These are phyloP conservation scores for Eleginops maclovinus DNA, from an alignment of 2,113 vertebrate genomes.

Conservation along the genomic window DNA sequence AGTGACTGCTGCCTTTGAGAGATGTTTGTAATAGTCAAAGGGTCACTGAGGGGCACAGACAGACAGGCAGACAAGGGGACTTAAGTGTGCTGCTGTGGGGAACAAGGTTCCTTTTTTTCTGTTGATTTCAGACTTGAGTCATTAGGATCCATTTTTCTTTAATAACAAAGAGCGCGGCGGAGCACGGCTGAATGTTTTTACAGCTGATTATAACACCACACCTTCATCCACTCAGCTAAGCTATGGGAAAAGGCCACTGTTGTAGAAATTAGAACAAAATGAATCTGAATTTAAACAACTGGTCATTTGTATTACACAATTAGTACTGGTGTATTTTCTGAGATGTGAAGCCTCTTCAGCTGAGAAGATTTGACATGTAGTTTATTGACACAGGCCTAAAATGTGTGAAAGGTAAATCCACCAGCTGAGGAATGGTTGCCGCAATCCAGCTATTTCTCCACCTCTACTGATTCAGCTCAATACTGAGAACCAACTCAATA, in stretches of 20 bases:
- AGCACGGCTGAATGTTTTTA: constrained; percentile 76
- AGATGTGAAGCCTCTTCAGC: neutral
- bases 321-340: constrained; percentile 1
- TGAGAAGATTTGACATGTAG: neutral
- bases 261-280: neutral
- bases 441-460: neutral
- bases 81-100: constrained; percentile 47
- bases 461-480: neutral
- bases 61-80: constrained; percentile 59
- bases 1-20: constrained; percentile 68
- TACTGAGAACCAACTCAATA: neutral
- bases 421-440: neutral
- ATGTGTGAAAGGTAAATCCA: neutral
- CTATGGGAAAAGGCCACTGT: constrained; percentile 21
- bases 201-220: constrained; percentile 79
- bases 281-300: constrained; percentile 1
- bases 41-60: constrained; percentile 62
- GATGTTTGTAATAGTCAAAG: constrained; percentile 64
- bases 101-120: constrained; percentile 70
- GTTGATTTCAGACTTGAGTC: constrained; percentile 72
- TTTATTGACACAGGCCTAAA: constrained; percentile 5
- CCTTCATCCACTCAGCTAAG: constrained; percentile 44
- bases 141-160: constrained; percentile 82
- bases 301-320: constrained; percentile 17
- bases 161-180: constrained; percentile 73